Evolutionary conservation across 2,888 invertebrate genomes (phyloP), one percentile per base, ranked within the genome.

Genomic region (Catotricha subobsoleta): DNA sequence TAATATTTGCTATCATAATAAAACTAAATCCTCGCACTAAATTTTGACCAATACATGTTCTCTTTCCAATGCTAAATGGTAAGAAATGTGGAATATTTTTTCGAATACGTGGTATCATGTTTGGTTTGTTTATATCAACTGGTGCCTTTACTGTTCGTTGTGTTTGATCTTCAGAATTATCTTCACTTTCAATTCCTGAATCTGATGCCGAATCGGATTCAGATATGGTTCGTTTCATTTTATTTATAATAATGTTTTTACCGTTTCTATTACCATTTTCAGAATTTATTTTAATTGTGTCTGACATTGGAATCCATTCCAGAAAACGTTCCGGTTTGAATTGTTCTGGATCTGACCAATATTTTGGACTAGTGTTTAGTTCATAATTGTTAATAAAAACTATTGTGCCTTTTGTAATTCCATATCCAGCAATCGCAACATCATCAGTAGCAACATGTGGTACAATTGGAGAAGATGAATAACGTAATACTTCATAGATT

Each of bases 11-110:
- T 33, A 82, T 63, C 56, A 80, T 68, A 0, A 81, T 71, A 51
- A 83, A 80, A 37, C 76, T 72, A 62, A 80, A 81, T 2, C 79
- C 76, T 13, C 79, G 76, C 0, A 87, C 80, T 36, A 88, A 60
- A 29, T 77, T 76, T 52, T 84, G 83, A 0, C 87, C 87, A 43
- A 87, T 80, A 53, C 87, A 87, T 0, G 84, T 82, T n/a, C 87
- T 64, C 53, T 79, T 83, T 7, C 87, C 87, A 33, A 82, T 81
- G 53, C 84, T 82, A 60, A 87, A 88, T 0, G 87, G 87, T 10
- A 87, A 64, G 54, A 86, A 87, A 54, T 82, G 76, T 0, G 80
- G 69, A 9, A 73, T 68, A 49, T 71, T 72, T 47, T 62, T 68
- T 46, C 56, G 69, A 0, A 72, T 62, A 1, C 65, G 57, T 1